Evolutionary conservation across 2,113 vertebrate species (phyloP).

Genomic region (Takifugu flavidus): DNA sequence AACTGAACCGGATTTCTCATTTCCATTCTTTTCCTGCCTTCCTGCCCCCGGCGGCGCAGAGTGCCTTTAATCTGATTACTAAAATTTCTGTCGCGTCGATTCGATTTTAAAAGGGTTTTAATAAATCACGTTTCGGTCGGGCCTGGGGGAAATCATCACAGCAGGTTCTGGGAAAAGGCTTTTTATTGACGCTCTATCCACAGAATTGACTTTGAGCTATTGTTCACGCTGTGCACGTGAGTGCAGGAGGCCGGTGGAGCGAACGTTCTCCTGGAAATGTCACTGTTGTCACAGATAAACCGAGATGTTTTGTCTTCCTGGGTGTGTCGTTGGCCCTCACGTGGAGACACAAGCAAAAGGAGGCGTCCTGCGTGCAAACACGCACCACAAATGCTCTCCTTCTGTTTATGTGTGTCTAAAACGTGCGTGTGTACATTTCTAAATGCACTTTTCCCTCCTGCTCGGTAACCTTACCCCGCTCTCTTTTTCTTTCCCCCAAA

Average conservation of each 20-base stretch:
- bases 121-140: constrained; percentile 4
- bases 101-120: constrained; percentile 35
- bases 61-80: constrained; percentile 38
- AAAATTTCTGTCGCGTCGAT: constrained; percentile 25
- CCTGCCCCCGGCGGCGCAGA: neutral
- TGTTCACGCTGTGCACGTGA: neutral
- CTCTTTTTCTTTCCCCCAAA: constrained; percentile 9
- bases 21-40: constrained; percentile 30
- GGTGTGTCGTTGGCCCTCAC: constrained; percentile 28
- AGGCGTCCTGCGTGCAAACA: neutral
- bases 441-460: constrained; percentile 35
- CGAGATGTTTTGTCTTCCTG: constrained; percentile 42
- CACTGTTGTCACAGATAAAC: too few relatives aligned
- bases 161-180: neutral
- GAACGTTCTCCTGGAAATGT: too few relatives aligned
- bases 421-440: constrained; percentile 25
- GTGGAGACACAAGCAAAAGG: constrained; percentile 31
- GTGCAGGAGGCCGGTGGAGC: too few relatives aligned
- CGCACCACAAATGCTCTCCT: constrained; percentile 10
- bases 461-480: constrained; percentile 18
- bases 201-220: neutral
- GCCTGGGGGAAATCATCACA: neutral
- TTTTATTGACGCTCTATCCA: neutral
- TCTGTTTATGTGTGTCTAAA: constrained; percentile 16
- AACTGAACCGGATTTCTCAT: constrained; percentile 33